These are phyloP conservation scores for Congeria kusceri DNA, from an alignment of 2,888 invertebrate species.

Conservation along the genomic window DNA sequence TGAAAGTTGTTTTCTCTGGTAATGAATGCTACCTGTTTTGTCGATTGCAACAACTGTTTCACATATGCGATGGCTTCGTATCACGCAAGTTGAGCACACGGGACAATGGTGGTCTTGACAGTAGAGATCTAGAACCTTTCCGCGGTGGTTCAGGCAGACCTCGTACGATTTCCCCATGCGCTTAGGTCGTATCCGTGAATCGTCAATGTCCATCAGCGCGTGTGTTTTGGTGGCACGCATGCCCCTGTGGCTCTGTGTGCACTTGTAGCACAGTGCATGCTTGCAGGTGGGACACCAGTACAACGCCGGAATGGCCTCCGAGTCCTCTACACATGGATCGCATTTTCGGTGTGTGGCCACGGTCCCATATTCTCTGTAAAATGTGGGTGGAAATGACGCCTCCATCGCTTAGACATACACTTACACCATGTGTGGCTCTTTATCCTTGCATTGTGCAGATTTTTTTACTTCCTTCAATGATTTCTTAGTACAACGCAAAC, in stretches of 20 bases:
- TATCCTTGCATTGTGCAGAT: too few relatives aligned
- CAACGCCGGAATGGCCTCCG: conserved; percentile 51
- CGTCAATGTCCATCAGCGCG: conserved; percentile 61
- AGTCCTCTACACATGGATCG: conserved; percentile 57
- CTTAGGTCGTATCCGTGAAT: conserved; percentile 37
- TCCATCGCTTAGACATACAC: too few relatives aligned
- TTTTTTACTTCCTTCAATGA: too few relatives aligned
- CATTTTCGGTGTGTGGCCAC: conserved; percentile 31
- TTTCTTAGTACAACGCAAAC: too few relatives aligned
- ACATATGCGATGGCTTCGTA: conserved; percentile 49
- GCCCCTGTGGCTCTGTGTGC: conserved; percentile 59
- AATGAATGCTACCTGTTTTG: conserved; percentile 34
- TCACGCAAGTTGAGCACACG: conserved; percentile 57
- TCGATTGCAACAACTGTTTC: conserved; percentile 56
- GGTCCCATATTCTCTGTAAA: too few relatives aligned
- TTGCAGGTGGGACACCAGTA: conserved; percentile 62
- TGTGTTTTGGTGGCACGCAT: conserved; percentile 59
- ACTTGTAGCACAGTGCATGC: conserved; percentile 56
- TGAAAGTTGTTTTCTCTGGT: conserved; percentile 45
- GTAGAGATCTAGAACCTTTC: conserved; percentile 54
- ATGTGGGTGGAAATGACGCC: too few relatives aligned
- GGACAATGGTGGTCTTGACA: conserved; percentile 60
- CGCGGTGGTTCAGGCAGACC: conserved; percentile 54
- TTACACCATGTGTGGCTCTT: too few relatives aligned
- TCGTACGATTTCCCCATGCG: conserved; percentile 51